phyloP scores from a whole-genome alignment of 2,113 vertebrate species.

The Struthio camelus region DNA sequence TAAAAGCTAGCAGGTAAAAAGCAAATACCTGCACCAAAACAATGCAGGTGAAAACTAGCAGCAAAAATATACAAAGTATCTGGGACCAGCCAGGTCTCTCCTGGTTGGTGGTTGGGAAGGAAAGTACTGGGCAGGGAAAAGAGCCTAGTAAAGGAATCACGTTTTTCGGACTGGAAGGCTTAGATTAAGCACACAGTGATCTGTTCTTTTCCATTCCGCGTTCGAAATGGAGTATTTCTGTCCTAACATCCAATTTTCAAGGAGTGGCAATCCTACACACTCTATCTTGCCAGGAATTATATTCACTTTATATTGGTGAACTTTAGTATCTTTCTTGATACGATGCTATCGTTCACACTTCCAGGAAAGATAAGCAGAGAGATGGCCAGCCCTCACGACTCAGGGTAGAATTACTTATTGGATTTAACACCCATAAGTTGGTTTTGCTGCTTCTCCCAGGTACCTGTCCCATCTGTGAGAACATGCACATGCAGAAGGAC shows the following conservation, averaged over 20 bases:
- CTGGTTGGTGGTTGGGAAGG: not conserved
- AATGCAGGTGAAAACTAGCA: not conserved
- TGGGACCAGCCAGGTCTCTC: not conserved
- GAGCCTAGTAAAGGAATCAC: not conserved
- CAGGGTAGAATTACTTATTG: not conserved
- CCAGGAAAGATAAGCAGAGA: slow-evolving; percentile 25
- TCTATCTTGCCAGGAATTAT: not conserved
- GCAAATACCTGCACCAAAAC: not conserved
- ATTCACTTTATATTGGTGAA: not conserved
- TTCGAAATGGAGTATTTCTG: not conserved
- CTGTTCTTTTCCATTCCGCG: not conserved
- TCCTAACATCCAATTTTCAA: not conserved
- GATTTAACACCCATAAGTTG: not conserved
- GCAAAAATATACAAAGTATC: not conserved
- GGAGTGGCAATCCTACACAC: not conserved
- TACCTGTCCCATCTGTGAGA: slow-evolving; percentile 26
- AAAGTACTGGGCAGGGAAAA: not conserved
- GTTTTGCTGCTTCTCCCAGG: not conserved
- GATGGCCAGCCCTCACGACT: not conserved
- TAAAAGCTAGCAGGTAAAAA: no score
- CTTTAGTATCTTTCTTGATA: not conserved
- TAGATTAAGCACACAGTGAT: not conserved
- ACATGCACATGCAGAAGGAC: not conserved
- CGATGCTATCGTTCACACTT: not conserved
- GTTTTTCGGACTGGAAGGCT: not conserved